Evolutionary conservation across 2,888 invertebrate species (phyloP).

Genomic region (Drepana falcataria): DNA sequence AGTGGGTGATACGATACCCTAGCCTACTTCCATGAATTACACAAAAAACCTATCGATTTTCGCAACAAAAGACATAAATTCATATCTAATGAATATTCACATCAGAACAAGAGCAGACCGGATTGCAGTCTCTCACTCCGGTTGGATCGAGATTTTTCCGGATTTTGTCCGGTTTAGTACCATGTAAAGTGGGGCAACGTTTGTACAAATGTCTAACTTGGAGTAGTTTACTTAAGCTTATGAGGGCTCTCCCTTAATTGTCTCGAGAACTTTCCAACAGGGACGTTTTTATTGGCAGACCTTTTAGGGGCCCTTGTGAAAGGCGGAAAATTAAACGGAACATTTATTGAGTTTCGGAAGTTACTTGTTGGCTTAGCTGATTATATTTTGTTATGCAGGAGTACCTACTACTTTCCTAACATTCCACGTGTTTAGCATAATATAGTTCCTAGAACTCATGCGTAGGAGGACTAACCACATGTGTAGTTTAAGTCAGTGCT

Average conservation of each 20-base stretch:
- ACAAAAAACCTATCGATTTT: too few species aligned
- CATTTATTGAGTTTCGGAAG: slow-evolving; percentile 12
- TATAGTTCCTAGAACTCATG: too few species aligned
- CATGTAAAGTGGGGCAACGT: slow-evolving; percentile 32
- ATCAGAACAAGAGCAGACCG: slow-evolving; percentile 14
- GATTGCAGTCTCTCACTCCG: slow-evolving; percentile 44
- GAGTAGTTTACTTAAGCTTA: slow-evolving; percentile 35
- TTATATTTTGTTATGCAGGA: neutral
- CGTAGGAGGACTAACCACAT: too few species aligned
- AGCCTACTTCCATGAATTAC: too few species aligned
- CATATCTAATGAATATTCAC: too few species aligned
- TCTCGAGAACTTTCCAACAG: slow-evolving; percentile 8
- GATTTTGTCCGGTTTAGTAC: slow-evolving; percentile 41
- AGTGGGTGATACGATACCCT: too few species aligned
- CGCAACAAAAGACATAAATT: too few species aligned
- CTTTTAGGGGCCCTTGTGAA: neutral
- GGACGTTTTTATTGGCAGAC: neutral
- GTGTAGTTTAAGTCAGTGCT: too few species aligned
- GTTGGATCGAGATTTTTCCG: slow-evolving; percentile 56
- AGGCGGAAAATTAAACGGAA: slow-evolving; percentile 15
- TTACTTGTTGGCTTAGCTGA: neutral
- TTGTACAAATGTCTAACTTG: slow-evolving; percentile 28
- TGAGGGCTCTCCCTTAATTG: slow-evolving; percentile 38
- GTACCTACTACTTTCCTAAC: neutral
- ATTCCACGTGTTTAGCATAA: too few species aligned